Evolutionary conservation across 2,113 vertebrate genomes (phyloP).

Genomic region (Siphamia tubifer): DNA sequence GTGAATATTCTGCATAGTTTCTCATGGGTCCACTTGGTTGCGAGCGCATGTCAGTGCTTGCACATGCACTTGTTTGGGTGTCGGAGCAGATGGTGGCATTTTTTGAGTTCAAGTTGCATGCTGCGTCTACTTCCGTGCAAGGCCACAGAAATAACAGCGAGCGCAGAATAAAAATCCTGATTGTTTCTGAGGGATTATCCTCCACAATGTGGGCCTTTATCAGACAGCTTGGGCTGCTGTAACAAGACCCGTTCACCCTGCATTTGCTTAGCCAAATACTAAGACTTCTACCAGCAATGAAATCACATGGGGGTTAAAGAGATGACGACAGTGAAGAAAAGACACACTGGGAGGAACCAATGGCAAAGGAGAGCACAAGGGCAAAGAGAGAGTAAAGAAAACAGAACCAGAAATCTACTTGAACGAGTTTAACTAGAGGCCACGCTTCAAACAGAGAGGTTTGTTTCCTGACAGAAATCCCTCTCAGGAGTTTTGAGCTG

Average conservation of each 20-base stretch:
- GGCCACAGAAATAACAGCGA: conserved; percentile 40
- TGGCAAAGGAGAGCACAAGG: conserved; percentile 14
- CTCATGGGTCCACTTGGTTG: conserved; percentile 39
- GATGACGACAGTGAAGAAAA: conserved; percentile 25
- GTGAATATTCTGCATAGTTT: conserved; percentile 54
- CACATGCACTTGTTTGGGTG: conserved; percentile 33
- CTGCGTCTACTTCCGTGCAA: conserved; percentile 2
- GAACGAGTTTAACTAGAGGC: conserved; percentile 53
- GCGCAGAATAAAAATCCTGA: conserved; percentile 55
- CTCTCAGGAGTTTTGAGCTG: conserved; percentile 68
- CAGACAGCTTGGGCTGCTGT: conserved; percentile 54
- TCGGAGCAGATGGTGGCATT: conserved; percentile 1
- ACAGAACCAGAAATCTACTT: conserved; percentile 6
- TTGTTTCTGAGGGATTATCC: conserved; percentile 71
- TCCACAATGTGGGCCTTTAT: conserved; percentile 70
- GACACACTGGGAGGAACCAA: not conserved
- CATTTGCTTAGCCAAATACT: conserved; percentile 46
- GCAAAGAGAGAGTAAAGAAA: not conserved
- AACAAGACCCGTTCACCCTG: conserved; percentile 70
- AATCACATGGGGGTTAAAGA: conserved; percentile 2
- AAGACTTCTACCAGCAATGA: conserved; percentile 22
- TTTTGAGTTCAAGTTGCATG: not conserved
- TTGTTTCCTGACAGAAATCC: conserved; percentile 72
- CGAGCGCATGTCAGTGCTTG: conserved; percentile 51
- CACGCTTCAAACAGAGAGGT: conserved; percentile 43